Evolutionary conservation across 2,888 invertebrate species (phyloP), one percentile per base, ranked within the genome.

Genomic region (Tipula unca): DNA sequence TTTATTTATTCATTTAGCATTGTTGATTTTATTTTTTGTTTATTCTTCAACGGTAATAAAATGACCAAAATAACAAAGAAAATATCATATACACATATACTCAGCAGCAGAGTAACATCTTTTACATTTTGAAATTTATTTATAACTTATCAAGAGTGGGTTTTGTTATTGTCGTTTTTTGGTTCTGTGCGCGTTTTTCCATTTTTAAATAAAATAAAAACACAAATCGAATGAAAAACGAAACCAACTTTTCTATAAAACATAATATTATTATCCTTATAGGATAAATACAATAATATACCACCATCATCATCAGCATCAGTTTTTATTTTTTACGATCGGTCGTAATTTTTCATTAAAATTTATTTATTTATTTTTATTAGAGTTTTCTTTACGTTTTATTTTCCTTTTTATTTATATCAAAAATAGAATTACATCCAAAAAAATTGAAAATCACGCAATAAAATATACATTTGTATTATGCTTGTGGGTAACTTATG

Each of bases 311-410:
- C n/a, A 17, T 32, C 69, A 25, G 25, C 69, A 69, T 25, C 25
- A 69, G 69, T 69, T 25, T 48, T n/a, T 48, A 48, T 17, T 69
- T 69, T 69, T 69, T 69, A 69, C 69, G 69, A 69, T 69, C 69
- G 69, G 69, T 69, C 69, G 69, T 69, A 69, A 69, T 69, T 69
- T 69, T 69, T 25, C 69, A 69, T 69, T 69, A 69, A 69, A 25
- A 69, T 69, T 69, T 69, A 69, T 69, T 25, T 69, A 69, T 69
- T 69, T 69, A 69, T 69, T 69, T 69, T 69, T 69, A 69, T 69
- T 69, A 25, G 25, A 69, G 69, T 69, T 69, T 69, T 69, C 69
- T 69, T 69, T 25, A 69, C 69, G 25, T 69, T 69, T 69, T 69
- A 69, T 69, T 69, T 69, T 69, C 25, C 69, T 69, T 20, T 25